Conservation (phyloP, 2,797 vertebrate genomes). For the Paguma larvata region DNA sequence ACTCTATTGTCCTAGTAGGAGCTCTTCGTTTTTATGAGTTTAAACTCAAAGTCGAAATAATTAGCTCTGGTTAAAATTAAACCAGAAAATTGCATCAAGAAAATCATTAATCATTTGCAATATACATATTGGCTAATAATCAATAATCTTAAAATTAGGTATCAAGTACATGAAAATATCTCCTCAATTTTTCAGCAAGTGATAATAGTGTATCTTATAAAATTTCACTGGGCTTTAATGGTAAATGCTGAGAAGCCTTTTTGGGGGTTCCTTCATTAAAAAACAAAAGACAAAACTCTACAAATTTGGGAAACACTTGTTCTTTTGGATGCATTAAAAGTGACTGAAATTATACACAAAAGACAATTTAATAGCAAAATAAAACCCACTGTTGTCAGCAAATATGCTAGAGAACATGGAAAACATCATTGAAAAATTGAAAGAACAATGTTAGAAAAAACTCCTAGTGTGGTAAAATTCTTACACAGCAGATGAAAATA, state of each 20-base stretch:
- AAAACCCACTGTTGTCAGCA: constrained; percentile 57
- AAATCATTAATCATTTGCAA: neutral
- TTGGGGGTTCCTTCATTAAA: neutral
- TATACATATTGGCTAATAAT: neutral
- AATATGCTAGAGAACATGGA: constrained; percentile 19
- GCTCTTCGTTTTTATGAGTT: neutral
- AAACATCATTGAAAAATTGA: constrained; percentile 35
- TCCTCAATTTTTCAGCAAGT: neutral
- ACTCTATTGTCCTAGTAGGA: neutral
- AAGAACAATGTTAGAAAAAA: constrained; percentile 50
- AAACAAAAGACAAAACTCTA: constrained; percentile 9
- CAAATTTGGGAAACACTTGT: constrained; percentile 8
- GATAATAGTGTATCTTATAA: neutral
- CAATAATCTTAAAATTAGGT: constrained; percentile 43
- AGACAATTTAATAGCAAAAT: neutral
- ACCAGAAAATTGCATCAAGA: neutral
- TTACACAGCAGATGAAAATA: constrained; percentile 49
- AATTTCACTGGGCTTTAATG: neutral
- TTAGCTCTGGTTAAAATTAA: neutral
- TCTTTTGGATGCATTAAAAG: constrained; percentile 38
- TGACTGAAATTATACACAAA: constrained; percentile 37
- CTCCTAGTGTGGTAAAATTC: neutral
- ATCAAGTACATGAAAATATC: neutral
- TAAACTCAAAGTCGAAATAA: constrained; percentile 27
- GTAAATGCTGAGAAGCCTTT: neutral